Conservation (phyloP, 2,888 invertebrate genomes). For the Drosophila histrio region DNA sequence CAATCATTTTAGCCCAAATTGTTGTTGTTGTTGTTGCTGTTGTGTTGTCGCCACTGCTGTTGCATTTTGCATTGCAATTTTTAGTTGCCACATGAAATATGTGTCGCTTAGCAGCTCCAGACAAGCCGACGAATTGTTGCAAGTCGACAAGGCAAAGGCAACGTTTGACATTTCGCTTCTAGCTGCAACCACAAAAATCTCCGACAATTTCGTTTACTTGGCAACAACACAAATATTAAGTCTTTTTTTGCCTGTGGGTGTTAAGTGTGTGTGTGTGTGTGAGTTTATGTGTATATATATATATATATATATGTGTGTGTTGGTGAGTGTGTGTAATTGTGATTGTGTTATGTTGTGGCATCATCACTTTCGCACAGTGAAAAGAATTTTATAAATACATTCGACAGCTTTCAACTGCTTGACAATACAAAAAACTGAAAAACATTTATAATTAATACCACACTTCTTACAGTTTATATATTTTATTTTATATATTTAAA, state of each 20-base stretch:
- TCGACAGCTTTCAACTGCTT: not conserved
- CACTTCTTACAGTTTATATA: not conserved
- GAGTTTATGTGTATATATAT: no score
- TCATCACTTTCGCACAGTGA: constrained; percentile 2
- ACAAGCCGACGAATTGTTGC: constrained; percentile 5
- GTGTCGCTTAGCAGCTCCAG: constrained; percentile 29
- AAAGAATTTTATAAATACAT: not conserved
- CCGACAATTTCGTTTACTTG: constrained; percentile 44
- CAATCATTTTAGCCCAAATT: constrained; percentile 74
- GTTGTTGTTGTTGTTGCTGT: constrained; percentile 15
- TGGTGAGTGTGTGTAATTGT: not conserved
- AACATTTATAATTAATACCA: not conserved
- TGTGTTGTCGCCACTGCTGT: constrained; percentile 2
- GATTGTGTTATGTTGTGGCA: not conserved
- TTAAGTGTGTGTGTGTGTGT: not conserved
- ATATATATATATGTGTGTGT: not conserved
- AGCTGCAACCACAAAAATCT: constrained; percentile 42
- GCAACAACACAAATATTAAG: constrained; percentile 10
- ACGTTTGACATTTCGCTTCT: constrained; percentile 40
- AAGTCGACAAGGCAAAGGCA: constrained; percentile 21
- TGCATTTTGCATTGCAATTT: constrained; percentile 49
- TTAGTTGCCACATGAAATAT: constrained; percentile 50
- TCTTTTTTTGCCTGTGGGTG: not conserved
- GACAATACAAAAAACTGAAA: constrained; percentile 6
- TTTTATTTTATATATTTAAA: no score